These are phyloP conservation scores for Oxygymnocypris stewartii DNA, from an alignment of 2,113 vertebrate genomes.

Conservation along the genomic window DNA sequence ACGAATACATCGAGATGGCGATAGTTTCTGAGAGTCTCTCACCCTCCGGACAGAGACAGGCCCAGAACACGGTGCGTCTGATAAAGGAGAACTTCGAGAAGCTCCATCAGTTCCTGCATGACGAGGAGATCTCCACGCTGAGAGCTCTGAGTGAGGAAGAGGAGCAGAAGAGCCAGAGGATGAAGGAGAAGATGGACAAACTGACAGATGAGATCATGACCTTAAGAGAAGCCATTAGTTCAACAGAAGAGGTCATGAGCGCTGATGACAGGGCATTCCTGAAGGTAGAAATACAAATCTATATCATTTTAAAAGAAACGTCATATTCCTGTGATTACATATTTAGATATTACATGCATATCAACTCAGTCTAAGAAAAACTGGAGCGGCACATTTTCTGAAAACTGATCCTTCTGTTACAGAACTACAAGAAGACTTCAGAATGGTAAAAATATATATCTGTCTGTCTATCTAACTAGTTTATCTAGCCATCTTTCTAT, in stretches of 20 bases:
- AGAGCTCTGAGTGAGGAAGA: slow-evolving; percentile 61
- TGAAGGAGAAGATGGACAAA: slow-evolving; percentile 56
- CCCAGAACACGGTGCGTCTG: slow-evolving; percentile 49
- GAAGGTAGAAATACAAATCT: slow-evolving; percentile 48
- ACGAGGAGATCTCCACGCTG: slow-evolving; percentile 58
- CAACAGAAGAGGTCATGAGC: slow-evolving; percentile 54
- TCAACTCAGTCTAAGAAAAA: background rate
- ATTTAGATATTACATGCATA: background rate
- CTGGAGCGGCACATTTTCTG: background rate
- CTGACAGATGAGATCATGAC: slow-evolving; percentile 51
- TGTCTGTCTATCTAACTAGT: no score
- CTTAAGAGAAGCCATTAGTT: slow-evolving; percentile 51
- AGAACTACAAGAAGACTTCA: slow-evolving; percentile 61
- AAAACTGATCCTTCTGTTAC: slow-evolving; percentile 44
- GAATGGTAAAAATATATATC: slow-evolving; percentile 43
- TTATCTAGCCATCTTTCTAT: no score
- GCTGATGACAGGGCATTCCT: slow-evolving; percentile 55
- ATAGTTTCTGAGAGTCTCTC: background rate
- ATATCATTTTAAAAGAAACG: background rate
- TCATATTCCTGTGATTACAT: background rate
- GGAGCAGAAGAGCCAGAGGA: slow-evolving; percentile 60
- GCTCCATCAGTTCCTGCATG: slow-evolving; percentile 63
- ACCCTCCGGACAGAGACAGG: slow-evolving; percentile 55
- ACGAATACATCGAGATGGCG: background rate
- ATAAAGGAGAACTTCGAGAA: slow-evolving; percentile 65